Evolutionary conservation across 2,113 vertebrate genomes (phyloP).

Genomic region (Menura novaehollandiae): DNA sequence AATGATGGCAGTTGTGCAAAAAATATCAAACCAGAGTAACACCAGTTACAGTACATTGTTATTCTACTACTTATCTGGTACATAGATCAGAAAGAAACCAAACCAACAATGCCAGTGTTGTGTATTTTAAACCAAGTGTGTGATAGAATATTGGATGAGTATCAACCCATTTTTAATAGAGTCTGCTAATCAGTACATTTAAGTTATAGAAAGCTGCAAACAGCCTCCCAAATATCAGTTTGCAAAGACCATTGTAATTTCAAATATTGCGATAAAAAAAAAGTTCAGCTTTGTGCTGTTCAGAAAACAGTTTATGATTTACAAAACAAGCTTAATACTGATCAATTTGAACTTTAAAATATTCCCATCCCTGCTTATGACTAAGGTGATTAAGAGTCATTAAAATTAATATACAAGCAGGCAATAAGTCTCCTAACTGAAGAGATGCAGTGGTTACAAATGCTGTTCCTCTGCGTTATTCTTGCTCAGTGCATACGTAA

Average conservation of each 20-base stretch:
- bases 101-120: neutral
- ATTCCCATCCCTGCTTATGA: conserved; percentile 49
- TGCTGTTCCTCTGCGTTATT: neutral
- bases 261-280: conserved; percentile 60
- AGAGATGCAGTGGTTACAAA: neutral
- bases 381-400: conserved; percentile 68
- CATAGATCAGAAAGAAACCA: neutral
- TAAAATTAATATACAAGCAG: conserved; percentile 75
- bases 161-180: conserved; percentile 10
- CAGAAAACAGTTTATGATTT: conserved; percentile 67
- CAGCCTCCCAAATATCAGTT: conserved; percentile 47
- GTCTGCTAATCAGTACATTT: conserved; percentile 49
- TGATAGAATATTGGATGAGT: neutral
- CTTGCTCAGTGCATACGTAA: neutral
- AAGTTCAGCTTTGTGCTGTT: conserved; percentile 45
- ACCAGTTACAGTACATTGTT: neutral
- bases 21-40: neutral
- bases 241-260: conserved; percentile 38
- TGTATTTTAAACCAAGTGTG: neutral
- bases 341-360: conserved; percentile 53
- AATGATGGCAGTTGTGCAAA: neutral
- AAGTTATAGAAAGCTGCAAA: conserved; percentile 49
- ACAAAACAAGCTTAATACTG: conserved; percentile 54
- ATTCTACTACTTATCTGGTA: neutral
- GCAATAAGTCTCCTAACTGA: neutral